Percentiles rank a stretch among this genome's conserved stretches.
phyloP scores from a whole-genome alignment of 2,888 invertebrate species.

The Taphrorychus bicolor region DNA sequence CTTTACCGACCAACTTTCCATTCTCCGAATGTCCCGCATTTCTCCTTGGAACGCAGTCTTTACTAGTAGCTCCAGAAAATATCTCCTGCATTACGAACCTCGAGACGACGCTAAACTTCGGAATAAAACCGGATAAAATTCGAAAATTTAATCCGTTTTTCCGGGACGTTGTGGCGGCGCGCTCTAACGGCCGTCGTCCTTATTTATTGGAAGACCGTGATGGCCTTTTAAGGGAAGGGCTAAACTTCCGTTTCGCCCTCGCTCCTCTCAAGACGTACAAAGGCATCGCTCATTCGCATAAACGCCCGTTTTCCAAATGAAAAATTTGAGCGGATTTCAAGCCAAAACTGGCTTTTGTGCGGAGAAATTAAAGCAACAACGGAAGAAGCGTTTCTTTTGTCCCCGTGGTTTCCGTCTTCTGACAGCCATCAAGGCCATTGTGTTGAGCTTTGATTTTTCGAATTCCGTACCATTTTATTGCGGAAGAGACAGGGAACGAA shows the following conservation, averaged over 20 bases:
- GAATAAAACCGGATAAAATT: conserved; percentile 20
- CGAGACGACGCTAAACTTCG: conserved; percentile 6
- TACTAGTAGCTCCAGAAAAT: conserved; percentile 10
- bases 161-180: conserved; percentile 3
- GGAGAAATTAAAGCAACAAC: neutral
- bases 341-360: too few species aligned
- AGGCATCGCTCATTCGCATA: neutral
- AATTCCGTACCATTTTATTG: too few species aligned
- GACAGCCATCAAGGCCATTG: neutral
- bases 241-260: neutral
- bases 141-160: conserved; percentile 31
- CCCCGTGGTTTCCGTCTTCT: neutral
- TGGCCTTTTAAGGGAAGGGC: neutral
- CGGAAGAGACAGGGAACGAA: neutral
- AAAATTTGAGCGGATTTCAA: neutral
- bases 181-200: conserved; percentile 10
- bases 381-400: neutral
- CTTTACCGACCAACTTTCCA: too few species aligned
- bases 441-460: too few species aligned
- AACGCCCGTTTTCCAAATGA: neutral
- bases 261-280: too few species aligned
- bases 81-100: conserved; percentile 17
- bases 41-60: neutral
- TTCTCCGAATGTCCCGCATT: too few species aligned
- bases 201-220: conserved; percentile 11